These are phyloP conservation scores for Peromyscus leucopus DNA, from an alignment of 2,113 vertebrate species.

Conservation along the genomic window DNA sequence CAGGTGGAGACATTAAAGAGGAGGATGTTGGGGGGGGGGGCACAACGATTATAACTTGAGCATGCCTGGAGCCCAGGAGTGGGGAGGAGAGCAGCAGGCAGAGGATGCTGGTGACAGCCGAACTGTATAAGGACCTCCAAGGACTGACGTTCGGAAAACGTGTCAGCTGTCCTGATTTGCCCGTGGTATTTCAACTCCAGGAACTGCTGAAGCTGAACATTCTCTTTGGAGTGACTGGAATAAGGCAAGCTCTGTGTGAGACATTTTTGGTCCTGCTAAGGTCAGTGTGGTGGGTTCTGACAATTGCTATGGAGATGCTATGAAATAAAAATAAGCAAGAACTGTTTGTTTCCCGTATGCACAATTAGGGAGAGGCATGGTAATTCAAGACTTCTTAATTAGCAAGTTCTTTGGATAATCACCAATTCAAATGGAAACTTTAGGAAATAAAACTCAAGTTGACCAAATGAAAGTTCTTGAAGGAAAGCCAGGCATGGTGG, in stretches of 20 bases:
- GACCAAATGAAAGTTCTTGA: not conserved
- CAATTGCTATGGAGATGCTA: constrained; percentile 40
- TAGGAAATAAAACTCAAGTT: constrained; percentile 65
- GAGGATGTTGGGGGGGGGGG: not conserved
- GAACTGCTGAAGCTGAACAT: constrained; percentile 77
- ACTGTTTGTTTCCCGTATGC: constrained; percentile 29
- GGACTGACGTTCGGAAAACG: not conserved
- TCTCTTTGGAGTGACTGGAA: constrained; percentile 53
- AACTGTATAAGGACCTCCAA: not conserved
- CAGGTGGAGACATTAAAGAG: not conserved
- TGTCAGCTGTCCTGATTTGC: not conserved
- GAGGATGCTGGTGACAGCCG: not conserved
- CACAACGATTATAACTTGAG: not conserved
- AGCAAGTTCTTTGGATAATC: constrained; percentile 48
- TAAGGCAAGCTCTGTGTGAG: constrained; percentile 71
- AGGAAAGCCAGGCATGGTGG: not conserved
- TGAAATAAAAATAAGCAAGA: constrained; percentile 59
- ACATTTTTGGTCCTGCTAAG: constrained; percentile 70
- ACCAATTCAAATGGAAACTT: constrained; percentile 59
- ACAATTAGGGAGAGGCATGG: constrained; percentile 45
- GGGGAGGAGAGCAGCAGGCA: not conserved
- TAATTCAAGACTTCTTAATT: constrained; percentile 16
- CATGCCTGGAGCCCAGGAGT: not conserved
- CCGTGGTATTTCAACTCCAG: constrained; percentile 60
- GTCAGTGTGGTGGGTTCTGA: constrained; percentile 75